Conservation (phyloP, 2,113 vertebrate genomes). For the Otolemur garnettii region DNA sequence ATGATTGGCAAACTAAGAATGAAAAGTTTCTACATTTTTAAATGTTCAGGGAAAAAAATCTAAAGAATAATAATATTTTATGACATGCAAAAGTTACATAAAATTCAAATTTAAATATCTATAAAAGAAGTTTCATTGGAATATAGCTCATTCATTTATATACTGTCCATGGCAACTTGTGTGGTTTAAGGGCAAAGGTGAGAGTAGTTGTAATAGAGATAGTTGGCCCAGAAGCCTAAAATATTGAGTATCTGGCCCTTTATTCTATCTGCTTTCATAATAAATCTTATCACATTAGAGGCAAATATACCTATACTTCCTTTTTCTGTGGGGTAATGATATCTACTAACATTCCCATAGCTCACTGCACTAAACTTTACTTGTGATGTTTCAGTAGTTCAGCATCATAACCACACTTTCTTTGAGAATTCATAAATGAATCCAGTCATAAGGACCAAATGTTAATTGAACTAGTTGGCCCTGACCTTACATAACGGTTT, state of each 20-base stretch:
- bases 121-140: background rate
- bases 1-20: background rate
- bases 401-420: background rate
- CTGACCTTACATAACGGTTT: background rate
- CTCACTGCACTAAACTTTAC: background rate
- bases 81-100: background rate
- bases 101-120: background rate
- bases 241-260: background rate
- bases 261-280: background rate
- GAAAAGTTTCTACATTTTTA: background rate
- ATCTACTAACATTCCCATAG: background rate
- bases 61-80: background rate
- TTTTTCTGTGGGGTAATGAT: background rate
- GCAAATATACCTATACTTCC: background rate
- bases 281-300: background rate
- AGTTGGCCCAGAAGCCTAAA: background rate
- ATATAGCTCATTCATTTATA: background rate
- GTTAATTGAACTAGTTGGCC: background rate
- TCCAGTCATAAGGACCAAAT: slow-evolving; percentile 2
- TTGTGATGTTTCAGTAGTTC: background rate
- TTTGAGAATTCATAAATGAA: slow-evolving; percentile 14
- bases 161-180: background rate
- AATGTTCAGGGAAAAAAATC: background rate
- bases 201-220: background rate
- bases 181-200: too few relatives aligned